These are phyloP conservation scores for Rhipidura dahli DNA, from an alignment of 2,113 vertebrate genomes.

Conservation along the genomic window DNA sequence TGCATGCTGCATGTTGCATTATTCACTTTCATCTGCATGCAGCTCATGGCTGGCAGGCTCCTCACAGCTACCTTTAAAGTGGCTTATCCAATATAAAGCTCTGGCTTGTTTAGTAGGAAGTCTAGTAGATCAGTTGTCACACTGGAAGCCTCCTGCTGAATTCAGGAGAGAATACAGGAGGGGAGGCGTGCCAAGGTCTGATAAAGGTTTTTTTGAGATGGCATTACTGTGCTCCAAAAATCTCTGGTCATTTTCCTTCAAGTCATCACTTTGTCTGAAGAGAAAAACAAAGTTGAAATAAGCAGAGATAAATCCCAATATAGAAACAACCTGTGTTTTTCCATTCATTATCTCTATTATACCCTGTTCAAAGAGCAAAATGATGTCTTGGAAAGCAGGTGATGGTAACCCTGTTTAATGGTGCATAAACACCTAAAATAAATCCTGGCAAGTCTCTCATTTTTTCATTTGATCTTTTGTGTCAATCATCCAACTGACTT, in stretches of 20 bases:
- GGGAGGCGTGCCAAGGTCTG: not conserved
- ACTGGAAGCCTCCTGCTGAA: slow-evolving; percentile 56
- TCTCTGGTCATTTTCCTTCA: slow-evolving; percentile 29
- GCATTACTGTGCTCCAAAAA: not conserved
- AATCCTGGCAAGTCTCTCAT: not conserved
- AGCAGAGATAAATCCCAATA: not conserved
- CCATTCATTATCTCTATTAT: not conserved
- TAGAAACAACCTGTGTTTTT: not conserved
- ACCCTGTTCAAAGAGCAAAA: not conserved
- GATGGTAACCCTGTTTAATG: not conserved
- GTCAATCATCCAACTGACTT: not conserved
- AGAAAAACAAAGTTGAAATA: not conserved
- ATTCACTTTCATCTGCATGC: slow-evolving; percentile 75
- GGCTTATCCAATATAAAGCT: slow-evolving; percentile 55
- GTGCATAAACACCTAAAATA: not conserved
- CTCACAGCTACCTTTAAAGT: slow-evolving; percentile 67
- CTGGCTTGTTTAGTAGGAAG: slow-evolving; percentile 56
- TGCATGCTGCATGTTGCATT: slow-evolving; percentile 71
- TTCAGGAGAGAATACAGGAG: slow-evolving; percentile 47
- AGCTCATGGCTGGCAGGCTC: slow-evolving; percentile 62
- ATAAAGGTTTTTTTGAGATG: slow-evolving; percentile 8
- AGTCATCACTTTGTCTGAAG: not conserved
- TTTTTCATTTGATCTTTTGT: not conserved
- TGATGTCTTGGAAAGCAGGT: not conserved
- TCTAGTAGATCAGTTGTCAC: slow-evolving; percentile 62